A percentile compares a stretch with the other conserved stretches of the same genome.
phyloP scores from a whole-genome alignment of 2,888 invertebrate species.

The Amphipoea oculea region DNA sequence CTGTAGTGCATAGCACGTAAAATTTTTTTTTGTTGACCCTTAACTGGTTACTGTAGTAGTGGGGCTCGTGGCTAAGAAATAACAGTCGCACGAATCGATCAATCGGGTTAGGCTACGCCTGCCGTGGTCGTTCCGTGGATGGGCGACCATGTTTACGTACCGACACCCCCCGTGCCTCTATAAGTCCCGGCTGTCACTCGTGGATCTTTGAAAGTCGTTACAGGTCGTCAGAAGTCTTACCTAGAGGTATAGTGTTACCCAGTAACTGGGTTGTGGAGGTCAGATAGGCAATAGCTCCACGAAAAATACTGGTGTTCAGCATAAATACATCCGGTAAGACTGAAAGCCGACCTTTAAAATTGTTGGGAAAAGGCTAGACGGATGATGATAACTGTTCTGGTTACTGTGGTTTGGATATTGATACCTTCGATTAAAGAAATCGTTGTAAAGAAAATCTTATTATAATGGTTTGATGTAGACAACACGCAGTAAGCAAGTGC shows the following conservation, averaged over 20 bases:
- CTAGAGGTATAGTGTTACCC: too few species aligned
- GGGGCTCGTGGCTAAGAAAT: neutral
- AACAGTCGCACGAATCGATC: neutral
- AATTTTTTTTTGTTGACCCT: too few species aligned
- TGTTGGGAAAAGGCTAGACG: neutral
- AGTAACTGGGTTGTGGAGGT: too few species aligned
- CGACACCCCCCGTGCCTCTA: neutral
- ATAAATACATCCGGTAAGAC: neutral
- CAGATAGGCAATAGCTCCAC: too few species aligned
- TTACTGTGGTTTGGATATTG: neutral
- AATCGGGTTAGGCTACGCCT: neutral
- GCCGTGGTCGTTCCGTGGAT: neutral
- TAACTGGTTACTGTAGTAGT: neutral
- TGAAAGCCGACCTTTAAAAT: too few species aligned
- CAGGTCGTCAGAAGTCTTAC: neutral
- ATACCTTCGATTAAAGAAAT: neutral
- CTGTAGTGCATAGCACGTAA: too few species aligned
- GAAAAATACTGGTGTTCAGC: too few species aligned
- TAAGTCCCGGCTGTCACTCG: neutral
- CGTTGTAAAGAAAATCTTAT: neutral
- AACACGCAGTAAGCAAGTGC: neutral
- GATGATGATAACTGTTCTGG: neutral
- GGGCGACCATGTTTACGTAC: neutral
- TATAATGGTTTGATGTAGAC: neutral
- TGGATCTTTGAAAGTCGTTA: neutral